Evolutionary conservation across 2,888 invertebrate genomes (phyloP), one percentile per base, ranked within the genome.

Genomic region (Cylindroiulus punctatus): DNA sequence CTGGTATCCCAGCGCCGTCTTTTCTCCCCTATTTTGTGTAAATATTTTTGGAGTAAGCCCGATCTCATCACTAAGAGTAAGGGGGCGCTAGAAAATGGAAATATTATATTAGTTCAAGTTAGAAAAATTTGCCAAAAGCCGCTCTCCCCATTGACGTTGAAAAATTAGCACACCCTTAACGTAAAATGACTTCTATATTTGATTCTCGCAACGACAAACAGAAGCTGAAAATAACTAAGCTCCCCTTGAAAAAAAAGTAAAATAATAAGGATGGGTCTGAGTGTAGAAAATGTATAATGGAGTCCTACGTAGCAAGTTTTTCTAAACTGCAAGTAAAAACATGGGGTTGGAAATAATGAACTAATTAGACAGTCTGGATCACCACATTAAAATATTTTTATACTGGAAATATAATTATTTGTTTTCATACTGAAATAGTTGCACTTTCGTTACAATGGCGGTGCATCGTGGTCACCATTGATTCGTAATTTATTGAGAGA

Each of bases 91-190:
- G 57, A 30, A 76, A 30, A 76, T 30, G 76, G 26, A 76, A 76
- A 76, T 76, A 30, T 30, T 76, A 76, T 76, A 76, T 76, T 76
- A 76, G 76, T 76, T 30, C 1, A 10, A 30, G 30, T 76, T 76
- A 76, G 14, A 22, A 76, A 65, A 76, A 76, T 76, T 76, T 76
- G 76, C 76, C 76, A 76, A 30, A 76, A 76, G 30, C 30, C 26
- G 7, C 76, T 76, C 30, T 30, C 76, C 76, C 76, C 30, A 76
- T 30, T 76, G 76, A 76, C 26, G 76, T 30, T 76, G 22, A 76
- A 76, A 26, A 76, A 76, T 76, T 76, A 76, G 76, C 76, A 30
- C 76, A 14, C n/a, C 76, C 76, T 76, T 76, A 76, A 76, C 22
- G 76, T 30, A 76, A 22, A 76, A 30, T 30, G 26, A 30, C 30